Evolutionary conservation across 2,888 invertebrate species (phyloP), one percentile per base, ranked within the genome.

Genomic region (Leptopilina myrica): DNA sequence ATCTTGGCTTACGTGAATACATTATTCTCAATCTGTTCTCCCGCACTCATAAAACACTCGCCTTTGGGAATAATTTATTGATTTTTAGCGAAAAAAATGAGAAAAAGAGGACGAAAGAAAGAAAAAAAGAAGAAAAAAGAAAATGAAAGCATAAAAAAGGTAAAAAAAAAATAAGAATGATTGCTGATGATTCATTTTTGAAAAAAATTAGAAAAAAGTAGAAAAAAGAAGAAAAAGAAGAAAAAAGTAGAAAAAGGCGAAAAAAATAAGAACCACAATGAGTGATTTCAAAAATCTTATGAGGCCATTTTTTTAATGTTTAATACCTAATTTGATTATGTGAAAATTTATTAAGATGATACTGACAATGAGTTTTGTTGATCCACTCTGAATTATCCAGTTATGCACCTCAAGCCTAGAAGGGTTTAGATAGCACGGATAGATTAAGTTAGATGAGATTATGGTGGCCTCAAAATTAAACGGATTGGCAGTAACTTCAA

Each of bases 331-430:
- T 43, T 43, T 43, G 7, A 20, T 9, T 62, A 9, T 0, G 9
- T 3, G 9, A 9, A 62, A 62, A 62, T 15, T 62, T 62, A 20
- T n/a, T 62, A 5, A 15, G 15, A 6, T 15, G 49, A 5, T 67
- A 15, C 15, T 15, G 6, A 20, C 69, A 26, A 62, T 62, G 62
- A 62, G 62, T 62, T 26, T 33, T 12, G 49, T 53, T 53, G 53
- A 53, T 53, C 33, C 8, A 12, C 49, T 69, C 53, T 53, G 26
- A 69, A 69, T 73, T 73, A 73, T 53, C 73, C 14, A 26, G 56
- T 73, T 56, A 73, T 56, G n/a, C 33, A 26, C 26, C 26, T 56
- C 53, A n/a, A 56, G 73, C 5, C 53, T 15, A 73, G 53, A 56
- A 73, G 33, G 53, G 53, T 56, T 67, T 33, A 56, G 33, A n/a